Base-by-base conservation (phyloP, 2,113 vertebrate genomes). In the Oncorhynchus clarkii region DNA sequence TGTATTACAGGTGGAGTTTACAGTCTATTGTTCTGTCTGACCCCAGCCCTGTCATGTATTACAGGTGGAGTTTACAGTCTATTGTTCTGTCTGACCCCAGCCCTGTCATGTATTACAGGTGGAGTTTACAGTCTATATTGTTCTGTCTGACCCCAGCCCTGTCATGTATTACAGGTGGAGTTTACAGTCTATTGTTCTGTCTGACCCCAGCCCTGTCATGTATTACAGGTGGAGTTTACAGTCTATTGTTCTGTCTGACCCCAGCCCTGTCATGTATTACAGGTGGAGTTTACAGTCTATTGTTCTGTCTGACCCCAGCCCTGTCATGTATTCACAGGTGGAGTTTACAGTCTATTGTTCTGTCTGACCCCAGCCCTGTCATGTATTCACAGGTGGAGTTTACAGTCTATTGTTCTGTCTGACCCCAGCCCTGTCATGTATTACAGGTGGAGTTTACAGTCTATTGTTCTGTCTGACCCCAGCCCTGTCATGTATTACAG, bases 361-460 rank as follows among this genome's bases (percentile, higher is more conserved):
- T 51, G 2, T 49, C 72, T 74, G 24, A 54, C 70, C 26, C 67
- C 24, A 16, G 49, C 12, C 74, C 80, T 27, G 70, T 93, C 74
- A 60, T 88, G 67, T 82, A 78, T 84, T 73, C 85, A 14, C 78
- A 99, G 98, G 97, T 99, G 98, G 98, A 95, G 96, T 3, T 29
- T 4, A 29, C 29, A 29, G 29, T 29, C 51, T 2, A 49, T 49
- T 49, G 48, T 49, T 48, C 1, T 49, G 9, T 29, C 72, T 74
- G 24, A 26, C 26, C 26, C 26, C 26, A 26, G 26, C 26, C 26
- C 26, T 26, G 26, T 26, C 26, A 26, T 26, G 26, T 26, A 2
- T 26, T 26, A 26, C 26, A 26, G 26, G 26, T 26, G 26, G 26
- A 26, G 26, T 26, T 26, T 26, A 2, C 26, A 26, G 26, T 26